phyloP scores from a whole-genome alignment of 2,113 vertebrate genomes.

The Burhinus bistriatus region DNA sequence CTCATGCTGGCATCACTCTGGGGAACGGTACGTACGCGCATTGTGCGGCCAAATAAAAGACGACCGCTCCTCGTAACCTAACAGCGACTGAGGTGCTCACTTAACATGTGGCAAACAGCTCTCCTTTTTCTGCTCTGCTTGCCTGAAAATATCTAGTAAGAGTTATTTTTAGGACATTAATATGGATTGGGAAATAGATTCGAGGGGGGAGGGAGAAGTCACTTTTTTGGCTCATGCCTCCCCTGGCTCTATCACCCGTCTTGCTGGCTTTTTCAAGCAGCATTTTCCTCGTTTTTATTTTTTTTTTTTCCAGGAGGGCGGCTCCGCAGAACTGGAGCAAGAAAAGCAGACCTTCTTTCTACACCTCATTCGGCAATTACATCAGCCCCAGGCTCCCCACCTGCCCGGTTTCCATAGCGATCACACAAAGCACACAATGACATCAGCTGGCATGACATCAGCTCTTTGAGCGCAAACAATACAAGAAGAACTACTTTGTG shows the following conservation, averaged over 20 bases:
- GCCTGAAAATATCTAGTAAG: background rate
- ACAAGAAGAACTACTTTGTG: slow-evolving; percentile 79
- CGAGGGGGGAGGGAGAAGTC: background rate
- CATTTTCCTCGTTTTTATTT: background rate
- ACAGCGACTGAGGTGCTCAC: fast-evolving
- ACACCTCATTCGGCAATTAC: slow-evolving; percentile 66
- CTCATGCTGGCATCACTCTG: fast-evolving
- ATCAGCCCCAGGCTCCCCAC: slow-evolving; percentile 79
- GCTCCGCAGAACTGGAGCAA: background rate
- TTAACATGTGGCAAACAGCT: background rate
- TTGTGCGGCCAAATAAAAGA: fast-evolving
- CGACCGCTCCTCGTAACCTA: background rate
- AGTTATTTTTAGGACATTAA: slow-evolving; percentile 52
- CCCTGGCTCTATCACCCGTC: background rate
- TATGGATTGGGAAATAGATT: background rate
- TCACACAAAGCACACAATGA: slow-evolving; percentile 80
- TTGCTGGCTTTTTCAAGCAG: background rate
- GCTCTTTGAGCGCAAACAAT: slow-evolving; percentile 83
- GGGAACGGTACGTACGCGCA: fast-evolving
- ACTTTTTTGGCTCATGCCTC: background rate
- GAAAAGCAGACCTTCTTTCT: slow-evolving; percentile 40
- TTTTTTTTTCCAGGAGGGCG: background rate
- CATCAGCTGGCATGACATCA: slow-evolving; percentile 85
- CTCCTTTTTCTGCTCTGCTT: background rate
- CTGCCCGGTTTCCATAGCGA: slow-evolving; percentile 78